Percentiles rank a stretch among this genome's conserved stretches.
Evolutionary conservation across 2,888 invertebrate species (phyloP).

Genomic region (Drosophila pseudotakahashii): DNA sequence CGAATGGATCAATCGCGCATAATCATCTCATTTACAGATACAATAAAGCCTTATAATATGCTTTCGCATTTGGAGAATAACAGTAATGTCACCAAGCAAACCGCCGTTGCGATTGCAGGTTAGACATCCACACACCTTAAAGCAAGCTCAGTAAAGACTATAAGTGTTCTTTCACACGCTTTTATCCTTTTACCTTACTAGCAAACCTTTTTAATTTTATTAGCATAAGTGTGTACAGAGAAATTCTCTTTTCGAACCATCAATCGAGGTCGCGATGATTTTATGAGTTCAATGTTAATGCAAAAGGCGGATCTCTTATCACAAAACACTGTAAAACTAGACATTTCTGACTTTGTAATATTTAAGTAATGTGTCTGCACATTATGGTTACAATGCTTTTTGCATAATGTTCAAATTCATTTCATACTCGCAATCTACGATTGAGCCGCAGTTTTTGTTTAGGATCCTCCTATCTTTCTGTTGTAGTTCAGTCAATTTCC

Average conservation of each 20-base stretch:
- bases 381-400: neutral
- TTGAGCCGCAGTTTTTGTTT: constrained; percentile 19
- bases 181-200: constrained; percentile 27
- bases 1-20: constrained; percentile 53
- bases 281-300: neutral
- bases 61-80: constrained; percentile 84
- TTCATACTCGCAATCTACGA: constrained; percentile 7
- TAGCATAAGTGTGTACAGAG: constrained; percentile 12
- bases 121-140: constrained; percentile 63
- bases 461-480: constrained; percentile 30
- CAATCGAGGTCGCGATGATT: constrained; percentile 8
- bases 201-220: constrained; percentile 33
- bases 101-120: constrained; percentile 84
- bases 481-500: constrained; percentile 38
- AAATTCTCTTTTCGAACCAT: constrained; percentile 2
- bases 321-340: constrained; percentile 5
- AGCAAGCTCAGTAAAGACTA: constrained; percentile 38
- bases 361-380: constrained; percentile 1
- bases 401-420: constrained; percentile 1
- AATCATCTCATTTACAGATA: constrained; percentile 83
- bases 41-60: constrained; percentile 84
- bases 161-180: constrained; percentile 44
- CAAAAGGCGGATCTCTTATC: neutral
- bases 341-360: neutral
- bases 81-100: constrained; percentile 83